These are phyloP conservation scores for Diadophis punctatus DNA, from an alignment of 2,113 vertebrate genomes.

Conservation along the genomic window DNA sequence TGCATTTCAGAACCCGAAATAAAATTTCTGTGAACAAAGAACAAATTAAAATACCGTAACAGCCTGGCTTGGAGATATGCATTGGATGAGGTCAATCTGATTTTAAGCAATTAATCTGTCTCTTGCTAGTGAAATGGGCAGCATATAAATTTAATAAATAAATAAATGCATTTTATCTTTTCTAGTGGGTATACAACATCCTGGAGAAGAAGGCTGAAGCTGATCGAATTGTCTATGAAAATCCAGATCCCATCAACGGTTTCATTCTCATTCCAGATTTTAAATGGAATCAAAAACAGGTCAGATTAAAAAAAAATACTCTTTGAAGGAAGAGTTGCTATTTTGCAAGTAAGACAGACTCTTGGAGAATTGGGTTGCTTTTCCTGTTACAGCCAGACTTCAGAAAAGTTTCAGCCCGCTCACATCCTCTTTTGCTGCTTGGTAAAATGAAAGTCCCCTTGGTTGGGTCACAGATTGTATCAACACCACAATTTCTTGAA, in stretches of 20 bases:
- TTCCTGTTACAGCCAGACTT: neutral
- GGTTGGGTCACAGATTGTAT: neutral
- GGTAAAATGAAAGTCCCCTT: neutral
- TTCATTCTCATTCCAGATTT: constrained; percentile 93
- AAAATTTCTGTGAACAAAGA: neutral
- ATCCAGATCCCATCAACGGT: constrained; percentile 78
- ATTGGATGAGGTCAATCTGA: neutral
- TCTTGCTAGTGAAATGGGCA: neutral
- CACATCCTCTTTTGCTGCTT: neutral
- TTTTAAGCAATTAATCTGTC: neutral
- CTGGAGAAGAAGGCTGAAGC: constrained; percentile 93
- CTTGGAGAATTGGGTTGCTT: neutral
- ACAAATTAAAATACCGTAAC: neutral
- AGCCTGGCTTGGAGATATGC: too few species aligned
- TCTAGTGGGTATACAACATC: constrained; percentile 95
- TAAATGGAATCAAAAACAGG: constrained; percentile 97
- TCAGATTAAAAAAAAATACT: constrained; percentile 43
- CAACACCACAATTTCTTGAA: neutral
- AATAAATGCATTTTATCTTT: constrained; percentile 25
- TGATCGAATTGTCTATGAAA: constrained; percentile 84
- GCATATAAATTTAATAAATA: neutral
- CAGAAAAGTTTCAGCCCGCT: neutral
- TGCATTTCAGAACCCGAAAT: neutral
- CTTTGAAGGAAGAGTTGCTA: neutral
- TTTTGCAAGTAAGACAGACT: neutral